These are phyloP conservation scores for Climacteris rufus DNA, from an alignment of 2,113 vertebrate genomes.

Conservation along the genomic window DNA sequence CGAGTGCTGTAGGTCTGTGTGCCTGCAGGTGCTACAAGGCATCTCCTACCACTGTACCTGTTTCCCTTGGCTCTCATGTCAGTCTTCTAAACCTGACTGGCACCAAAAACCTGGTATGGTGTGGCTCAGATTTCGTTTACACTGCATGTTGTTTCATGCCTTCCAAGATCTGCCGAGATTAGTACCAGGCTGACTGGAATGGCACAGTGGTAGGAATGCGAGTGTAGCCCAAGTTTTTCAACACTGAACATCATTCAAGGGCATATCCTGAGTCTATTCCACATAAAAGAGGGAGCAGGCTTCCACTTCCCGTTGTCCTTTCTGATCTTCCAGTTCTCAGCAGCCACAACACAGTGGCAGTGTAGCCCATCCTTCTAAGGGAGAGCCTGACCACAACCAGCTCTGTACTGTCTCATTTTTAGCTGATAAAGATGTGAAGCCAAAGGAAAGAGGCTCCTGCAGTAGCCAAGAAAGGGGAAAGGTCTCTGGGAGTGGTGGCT, in stretches of 20 bases:
- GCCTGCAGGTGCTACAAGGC: slow-evolving; percentile 22
- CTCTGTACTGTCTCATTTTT: neutral
- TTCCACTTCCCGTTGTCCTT: neutral
- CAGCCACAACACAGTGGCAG: neutral
- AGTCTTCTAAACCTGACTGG: slow-evolving; percentile 16
- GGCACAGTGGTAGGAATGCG: neutral
- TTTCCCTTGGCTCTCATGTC: neutral
- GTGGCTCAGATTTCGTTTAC: neutral
- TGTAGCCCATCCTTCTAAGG: neutral
- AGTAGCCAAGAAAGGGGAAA: neutral
- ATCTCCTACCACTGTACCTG: slow-evolving; percentile 8
- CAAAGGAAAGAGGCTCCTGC: accelerated
- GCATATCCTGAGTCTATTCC: neutral
- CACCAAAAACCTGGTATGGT: neutral
- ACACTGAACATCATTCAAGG: neutral
- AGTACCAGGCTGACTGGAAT: slow-evolving; percentile 45
- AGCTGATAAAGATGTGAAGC: neutral
- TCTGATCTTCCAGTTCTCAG: neutral
- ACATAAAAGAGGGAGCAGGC: neutral
- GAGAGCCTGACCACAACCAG: neutral
- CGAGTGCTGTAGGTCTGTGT: neutral
- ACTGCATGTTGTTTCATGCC: slow-evolving; percentile 16
- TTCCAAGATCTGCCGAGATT: neutral
- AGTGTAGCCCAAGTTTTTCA: neutral
- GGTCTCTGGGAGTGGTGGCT: neutral